phyloP scores from a whole-genome alignment of 64 coral and sea anemone genomes.

The Montipora capricornis region DNA sequence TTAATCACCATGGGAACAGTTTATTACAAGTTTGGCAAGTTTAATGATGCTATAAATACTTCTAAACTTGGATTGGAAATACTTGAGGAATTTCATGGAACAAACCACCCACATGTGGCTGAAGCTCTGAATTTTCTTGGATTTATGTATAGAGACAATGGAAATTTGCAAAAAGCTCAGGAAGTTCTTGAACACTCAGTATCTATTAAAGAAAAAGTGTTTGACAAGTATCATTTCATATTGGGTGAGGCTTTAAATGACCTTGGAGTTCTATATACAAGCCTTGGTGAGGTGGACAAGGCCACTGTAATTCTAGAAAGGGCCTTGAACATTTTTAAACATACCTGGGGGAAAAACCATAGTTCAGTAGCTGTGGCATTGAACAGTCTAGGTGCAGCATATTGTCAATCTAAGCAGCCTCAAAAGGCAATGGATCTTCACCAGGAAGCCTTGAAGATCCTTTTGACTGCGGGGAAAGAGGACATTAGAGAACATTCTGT shows the following conservation, averaged over 20 bases:
- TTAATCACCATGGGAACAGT: slow-evolving; percentile 69
- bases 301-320: slow-evolving; percentile 49
- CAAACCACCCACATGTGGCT: slow-evolving; percentile 80
- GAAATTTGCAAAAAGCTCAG: slow-evolving; percentile 67
- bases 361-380: slow-evolving; percentile 54
- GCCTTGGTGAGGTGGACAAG: slow-evolving; percentile 51
- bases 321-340: slow-evolving; percentile 69
- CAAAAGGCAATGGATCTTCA: slow-evolving; percentile 43
- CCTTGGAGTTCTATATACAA: slow-evolving; percentile 72
- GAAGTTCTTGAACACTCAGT: slow-evolving; percentile 66
- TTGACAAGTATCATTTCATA: slow-evolving; percentile 79
- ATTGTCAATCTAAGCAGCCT: slow-evolving; percentile 36
- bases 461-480: slow-evolving; percentile 7
- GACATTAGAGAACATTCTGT: slow-evolving; percentile 32
- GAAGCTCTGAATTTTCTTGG: slow-evolving; percentile 86
- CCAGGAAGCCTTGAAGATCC: slow-evolving; percentile 49
- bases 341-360: slow-evolving; percentile 64
- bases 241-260: slow-evolving; percentile 78
- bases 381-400: slow-evolving; percentile 81
- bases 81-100: slow-evolving; percentile 65
- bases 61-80: slow-evolving; percentile 76
- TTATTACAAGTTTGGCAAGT: slow-evolving; percentile 75
- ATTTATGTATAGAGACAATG: slow-evolving; percentile 86
- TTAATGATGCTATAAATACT: slow-evolving; percentile 49
- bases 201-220: slow-evolving; percentile 72